A percentile compares a stretch with the other conserved stretches of the same genome.
These are phyloP conservation scores for Elanoides forficatus DNA, from an alignment of 2,113 vertebrate genomes.

Conservation along the genomic window DNA sequence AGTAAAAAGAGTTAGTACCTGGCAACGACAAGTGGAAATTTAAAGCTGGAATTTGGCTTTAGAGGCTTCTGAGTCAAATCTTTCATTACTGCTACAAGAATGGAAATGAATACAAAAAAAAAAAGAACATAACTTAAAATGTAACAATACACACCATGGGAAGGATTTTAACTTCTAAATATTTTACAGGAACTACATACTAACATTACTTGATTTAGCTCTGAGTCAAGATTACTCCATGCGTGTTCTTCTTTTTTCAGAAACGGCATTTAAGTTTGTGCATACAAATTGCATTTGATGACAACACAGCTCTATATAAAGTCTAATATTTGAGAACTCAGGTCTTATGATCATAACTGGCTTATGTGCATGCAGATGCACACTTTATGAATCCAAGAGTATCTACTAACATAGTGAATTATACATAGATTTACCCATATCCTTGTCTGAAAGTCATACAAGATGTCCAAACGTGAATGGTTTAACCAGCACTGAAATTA, in stretches of 20 bases:
- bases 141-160: background rate
- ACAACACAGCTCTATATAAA: background rate
- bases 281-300: background rate
- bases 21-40: slow-evolving; percentile 74
- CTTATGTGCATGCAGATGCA: background rate
- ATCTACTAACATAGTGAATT: background rate
- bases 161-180: background rate
- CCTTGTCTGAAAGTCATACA: background rate
- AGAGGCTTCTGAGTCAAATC: slow-evolving; percentile 44
- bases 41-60: slow-evolving; percentile 69
- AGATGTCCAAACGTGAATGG: background rate
- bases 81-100: slow-evolving; percentile 56
- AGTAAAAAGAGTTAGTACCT: slow-evolving; percentile 73
- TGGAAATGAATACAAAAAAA: background rate
- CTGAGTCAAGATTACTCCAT: background rate
- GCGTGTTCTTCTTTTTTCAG: background rate
- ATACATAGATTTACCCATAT: background rate
- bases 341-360: background rate
- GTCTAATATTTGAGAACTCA: background rate
- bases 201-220: background rate
- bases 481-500: background rate
- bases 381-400: background rate
- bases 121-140: slow-evolving; percentile 20
- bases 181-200: background rate
- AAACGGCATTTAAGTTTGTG: background rate